These are phyloP conservation scores for Saguinus imperator DNA, from an alignment of 2,113 vertebrate species.

Conservation along the genomic window DNA sequence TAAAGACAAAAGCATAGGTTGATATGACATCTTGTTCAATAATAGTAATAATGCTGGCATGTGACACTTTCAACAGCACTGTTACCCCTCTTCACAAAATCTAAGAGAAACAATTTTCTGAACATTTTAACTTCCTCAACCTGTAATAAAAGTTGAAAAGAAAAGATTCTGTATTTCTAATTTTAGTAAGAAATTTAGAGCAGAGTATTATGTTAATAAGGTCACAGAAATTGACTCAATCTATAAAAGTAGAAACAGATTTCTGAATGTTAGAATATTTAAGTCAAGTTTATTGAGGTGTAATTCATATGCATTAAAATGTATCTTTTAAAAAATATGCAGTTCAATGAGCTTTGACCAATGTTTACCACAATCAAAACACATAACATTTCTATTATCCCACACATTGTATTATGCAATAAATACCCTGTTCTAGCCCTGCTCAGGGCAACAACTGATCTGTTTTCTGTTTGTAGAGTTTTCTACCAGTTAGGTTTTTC, in stretches of 20 bases:
- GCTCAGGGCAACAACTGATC: not conserved
- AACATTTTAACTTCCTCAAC: not conserved
- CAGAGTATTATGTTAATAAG: not conserved
- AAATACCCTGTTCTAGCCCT: not conserved
- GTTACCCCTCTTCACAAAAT: not conserved
- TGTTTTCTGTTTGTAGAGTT: not conserved
- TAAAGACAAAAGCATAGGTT: not conserved
- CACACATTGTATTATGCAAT: not conserved
- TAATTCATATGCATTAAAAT: not conserved
- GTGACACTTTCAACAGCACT: not conserved
- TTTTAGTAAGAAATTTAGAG: conserved; percentile 1
- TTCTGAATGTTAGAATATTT: not conserved
- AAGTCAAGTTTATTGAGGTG: not conserved
- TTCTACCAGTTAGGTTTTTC: not conserved
- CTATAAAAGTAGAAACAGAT: not conserved
- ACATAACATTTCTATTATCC: not conserved
- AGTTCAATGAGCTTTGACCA: not conserved
- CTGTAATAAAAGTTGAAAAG: too few relatives aligned
- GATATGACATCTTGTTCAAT: not conserved
- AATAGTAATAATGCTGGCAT: not conserved
- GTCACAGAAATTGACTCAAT: not conserved
- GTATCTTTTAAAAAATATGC: not conserved
- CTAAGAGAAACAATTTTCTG: not conserved
- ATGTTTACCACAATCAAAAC: not conserved
- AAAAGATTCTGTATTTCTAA: not conserved